These are phyloP conservation scores for Parnassius orleans DNA, from an alignment of 2,888 invertebrate species.

Conservation along the genomic window DNA sequence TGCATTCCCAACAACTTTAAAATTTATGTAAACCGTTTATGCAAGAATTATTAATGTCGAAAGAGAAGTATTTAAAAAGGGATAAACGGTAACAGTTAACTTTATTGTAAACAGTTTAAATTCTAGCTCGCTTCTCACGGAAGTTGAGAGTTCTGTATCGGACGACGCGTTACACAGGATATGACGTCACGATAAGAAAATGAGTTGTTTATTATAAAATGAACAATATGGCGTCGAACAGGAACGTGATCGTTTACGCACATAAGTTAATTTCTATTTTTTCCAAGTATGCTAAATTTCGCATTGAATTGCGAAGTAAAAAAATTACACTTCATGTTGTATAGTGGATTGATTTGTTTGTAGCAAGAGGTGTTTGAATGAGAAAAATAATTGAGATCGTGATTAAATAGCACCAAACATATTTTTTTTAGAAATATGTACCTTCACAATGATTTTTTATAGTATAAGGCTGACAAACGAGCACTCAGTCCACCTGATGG, in stretches of 20 bases:
- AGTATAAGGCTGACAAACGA: too few species aligned
- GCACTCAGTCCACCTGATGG: too few species aligned
- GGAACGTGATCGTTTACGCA: too few species aligned
- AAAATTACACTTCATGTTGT: conserved; percentile 3
- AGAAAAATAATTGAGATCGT: too few species aligned
- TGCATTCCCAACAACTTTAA: neutral
- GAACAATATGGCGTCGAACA: conserved; percentile 36
- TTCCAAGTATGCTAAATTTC: too few species aligned
- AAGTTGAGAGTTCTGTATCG: conserved; percentile 9
- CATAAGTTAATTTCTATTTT: too few species aligned
- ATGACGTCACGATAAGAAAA: conserved; percentile 44
- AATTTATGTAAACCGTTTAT: neutral
- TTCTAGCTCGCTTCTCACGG: conserved; percentile 16
- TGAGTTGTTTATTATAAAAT: conserved; percentile 67
- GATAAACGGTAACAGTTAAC: conserved; percentile 9
- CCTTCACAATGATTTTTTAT: too few species aligned
- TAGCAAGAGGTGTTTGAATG: neutral
- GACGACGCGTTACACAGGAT: conserved; percentile 5
- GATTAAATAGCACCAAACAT: too few species aligned
- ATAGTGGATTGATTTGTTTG: conserved; percentile 18
- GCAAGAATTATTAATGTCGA: conserved; percentile 1
- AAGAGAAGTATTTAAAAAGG: conserved; percentile 18
- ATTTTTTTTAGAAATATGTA: too few species aligned
- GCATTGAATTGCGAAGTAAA: too few species aligned
- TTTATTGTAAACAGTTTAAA: conserved; percentile 10